Base-by-base conservation (phyloP, 2,888 invertebrate genomes). In the Capitulum mitella region DNA sequence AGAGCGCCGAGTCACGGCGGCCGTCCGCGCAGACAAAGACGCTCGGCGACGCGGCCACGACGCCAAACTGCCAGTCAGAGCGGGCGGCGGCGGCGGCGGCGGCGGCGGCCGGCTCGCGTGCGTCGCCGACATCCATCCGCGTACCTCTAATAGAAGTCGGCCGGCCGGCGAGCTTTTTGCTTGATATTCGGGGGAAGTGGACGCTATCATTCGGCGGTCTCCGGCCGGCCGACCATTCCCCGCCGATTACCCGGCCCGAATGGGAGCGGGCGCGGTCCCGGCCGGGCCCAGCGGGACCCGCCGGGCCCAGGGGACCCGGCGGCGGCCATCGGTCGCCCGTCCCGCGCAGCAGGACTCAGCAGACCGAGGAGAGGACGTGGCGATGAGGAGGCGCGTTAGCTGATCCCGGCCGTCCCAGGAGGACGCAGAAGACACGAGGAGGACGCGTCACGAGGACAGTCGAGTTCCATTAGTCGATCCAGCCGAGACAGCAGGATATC, bases 51-150 rank as follows among this genome's bases (percentile, higher is more conserved):
- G 37, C 26, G 37, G 40, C 37, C 34, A 26, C 70, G 26, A 0
- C 70, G 19, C 10, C 70, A 70, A 40, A 70, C 29, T 19, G 70
- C 70, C 70, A 70, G 70, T 70, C 70, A 70, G 70, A 37, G 40
- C 26, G 26, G 37, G n/a, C 70, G 40, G 70, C 37, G 19, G 6
- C 34, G 19, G 34, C 37, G 19, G 37, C 19, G n/a, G 22, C n/a
- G 58, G 58, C 26, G 12, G n/a, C n/a, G 29, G 29, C 58, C n/a
- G 58, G 58, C 70, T 40, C 40, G 70, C 70, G 40, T n/a, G 70
- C 37, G 19, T 10, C 3, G 26, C 10, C 22, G 5, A 10, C 70
- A 70, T 70, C 70, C 26, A 40, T 70, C 40, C 29, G 40, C 70
- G 40, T 26, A 6, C 26, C 37, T 16, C 70, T 34, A 34, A 26